phyloP scores from a whole-genome alignment of 2,113 vertebrate species.

The Turdus rufiventris region DNA sequence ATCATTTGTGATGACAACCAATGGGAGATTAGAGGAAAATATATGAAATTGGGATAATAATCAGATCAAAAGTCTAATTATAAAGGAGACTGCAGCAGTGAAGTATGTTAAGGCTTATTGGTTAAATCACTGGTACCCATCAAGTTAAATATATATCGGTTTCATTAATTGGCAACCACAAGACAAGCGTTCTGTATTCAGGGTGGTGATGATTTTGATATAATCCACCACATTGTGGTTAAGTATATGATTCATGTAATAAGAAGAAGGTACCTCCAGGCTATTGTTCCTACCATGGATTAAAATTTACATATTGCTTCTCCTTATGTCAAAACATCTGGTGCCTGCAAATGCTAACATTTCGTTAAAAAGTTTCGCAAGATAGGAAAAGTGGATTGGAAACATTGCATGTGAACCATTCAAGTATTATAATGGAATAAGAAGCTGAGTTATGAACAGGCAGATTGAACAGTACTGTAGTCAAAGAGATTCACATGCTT shows the following conservation, averaged over 20 bases:
- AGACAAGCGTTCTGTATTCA: slow-evolving; percentile 63
- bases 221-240: slow-evolving; percentile 64
- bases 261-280: slow-evolving; percentile 75
- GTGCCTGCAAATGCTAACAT: slow-evolving; percentile 75
- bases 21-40: slow-evolving; percentile 12
- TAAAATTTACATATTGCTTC: slow-evolving; percentile 81
- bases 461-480: slow-evolving; percentile 51
- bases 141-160: slow-evolving; percentile 62
- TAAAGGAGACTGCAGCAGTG: neutral
- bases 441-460: slow-evolving; percentile 54
- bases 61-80: slow-evolving; percentile 46
- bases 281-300: slow-evolving; percentile 77
- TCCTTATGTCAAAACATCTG: slow-evolving; percentile 83
- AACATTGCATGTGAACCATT: slow-evolving; percentile 67
- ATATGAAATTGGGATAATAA: slow-evolving; percentile 31
- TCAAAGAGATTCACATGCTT: slow-evolving; percentile 67
- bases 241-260: slow-evolving; percentile 77
- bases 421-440: slow-evolving; percentile 75
- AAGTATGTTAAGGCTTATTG: slow-evolving; percentile 50
- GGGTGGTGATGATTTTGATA: slow-evolving; percentile 69
- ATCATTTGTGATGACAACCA: slow-evolving; percentile 6
- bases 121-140: slow-evolving; percentile 53
- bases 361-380: slow-evolving; percentile 75
- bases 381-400: slow-evolving; percentile 69
- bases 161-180: slow-evolving; percentile 72